Evolutionary conservation across 2,888 invertebrate genomes (phyloP).

Genomic region (Pristionchus arcanus): DNA sequence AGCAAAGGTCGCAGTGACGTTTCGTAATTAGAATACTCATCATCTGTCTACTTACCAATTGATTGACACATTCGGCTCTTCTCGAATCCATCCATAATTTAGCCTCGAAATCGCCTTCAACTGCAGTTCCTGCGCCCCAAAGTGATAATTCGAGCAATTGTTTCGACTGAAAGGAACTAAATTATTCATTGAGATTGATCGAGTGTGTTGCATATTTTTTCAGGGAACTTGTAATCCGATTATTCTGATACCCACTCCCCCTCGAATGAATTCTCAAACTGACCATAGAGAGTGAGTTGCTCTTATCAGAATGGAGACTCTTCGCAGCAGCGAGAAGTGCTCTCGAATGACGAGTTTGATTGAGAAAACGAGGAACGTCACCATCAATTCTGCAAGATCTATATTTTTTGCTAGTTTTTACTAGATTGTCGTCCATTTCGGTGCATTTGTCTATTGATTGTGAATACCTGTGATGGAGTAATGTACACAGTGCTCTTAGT

Average conservation of each 20-base stretch:
- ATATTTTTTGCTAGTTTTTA: too few species aligned
- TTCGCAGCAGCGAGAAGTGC: slow-evolving; percentile 46
- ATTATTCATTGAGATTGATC: background rate
- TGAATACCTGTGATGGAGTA: slow-evolving; percentile 53
- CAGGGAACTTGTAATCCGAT: background rate
- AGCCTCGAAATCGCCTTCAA: slow-evolving; percentile 53
- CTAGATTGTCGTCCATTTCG: background rate
- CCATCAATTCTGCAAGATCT: slow-evolving; percentile 41
- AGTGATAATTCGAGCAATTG: slow-evolving; percentile 50
- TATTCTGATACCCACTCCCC: background rate
- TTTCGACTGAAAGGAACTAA: background rate
- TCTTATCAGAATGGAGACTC: slow-evolving; percentile 46
- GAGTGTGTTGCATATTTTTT: background rate
- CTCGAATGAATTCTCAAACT: background rate
- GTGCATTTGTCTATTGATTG: background rate
- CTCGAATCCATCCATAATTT: slow-evolving; percentile 52
- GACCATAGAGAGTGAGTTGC: slow-evolving; percentile 34
- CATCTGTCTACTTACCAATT: slow-evolving; percentile 12
- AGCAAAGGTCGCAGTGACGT: too few species aligned
- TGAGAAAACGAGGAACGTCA: slow-evolving; percentile 28
- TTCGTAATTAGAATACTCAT: background rate
- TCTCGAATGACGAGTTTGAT: slow-evolving; percentile 35
- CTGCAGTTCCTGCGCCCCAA: slow-evolving; percentile 19
- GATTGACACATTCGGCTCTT: slow-evolving; percentile 48
- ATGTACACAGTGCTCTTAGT: slow-evolving; percentile 47